These are phyloP conservation scores for Lucilia cuprina DNA, from an alignment of 1,140 invertebrate genomes.

Conservation along the genomic window DNA sequence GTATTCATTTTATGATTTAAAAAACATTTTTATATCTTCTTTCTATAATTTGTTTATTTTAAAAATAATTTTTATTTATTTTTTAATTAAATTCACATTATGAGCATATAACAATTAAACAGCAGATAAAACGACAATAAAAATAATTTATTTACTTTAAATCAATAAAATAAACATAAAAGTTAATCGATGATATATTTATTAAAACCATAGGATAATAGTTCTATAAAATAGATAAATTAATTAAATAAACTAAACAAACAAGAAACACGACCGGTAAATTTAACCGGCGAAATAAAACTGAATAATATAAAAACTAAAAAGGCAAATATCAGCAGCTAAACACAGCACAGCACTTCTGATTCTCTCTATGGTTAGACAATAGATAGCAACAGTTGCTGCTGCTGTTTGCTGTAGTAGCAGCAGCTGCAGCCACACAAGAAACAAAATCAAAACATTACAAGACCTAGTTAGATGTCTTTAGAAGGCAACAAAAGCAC, in stretches of 20 bases:
- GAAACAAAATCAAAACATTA: neutral
- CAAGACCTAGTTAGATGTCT: slow-evolving; percentile 23
- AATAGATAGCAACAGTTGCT: neutral
- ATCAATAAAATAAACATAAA: neutral
- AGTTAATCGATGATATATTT: neutral
- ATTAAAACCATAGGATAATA: neutral
- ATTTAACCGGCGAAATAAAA: slow-evolving; percentile 28
- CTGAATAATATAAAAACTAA: neutral
- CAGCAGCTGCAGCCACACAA: slow-evolving; percentile 10
- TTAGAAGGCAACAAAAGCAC: neutral
- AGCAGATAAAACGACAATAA: neutral
- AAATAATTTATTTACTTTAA: neutral
- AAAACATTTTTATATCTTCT: no score
- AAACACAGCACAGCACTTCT: neutral
- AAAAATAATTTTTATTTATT: neutral
- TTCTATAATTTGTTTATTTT: no score
- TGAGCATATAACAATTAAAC: neutral
- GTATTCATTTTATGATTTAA: no score
- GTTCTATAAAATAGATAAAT: neutral
- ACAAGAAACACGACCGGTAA: slow-evolving; percentile 21
- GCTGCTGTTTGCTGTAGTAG: neutral
- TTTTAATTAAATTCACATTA: neutral
- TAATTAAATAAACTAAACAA: neutral
- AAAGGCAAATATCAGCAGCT: neutral
- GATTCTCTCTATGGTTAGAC: neutral